These are phyloP conservation scores for Pelvicachromis taeniatus DNA, from an alignment of 2,113 vertebrate species.

Conservation along the genomic window DNA sequence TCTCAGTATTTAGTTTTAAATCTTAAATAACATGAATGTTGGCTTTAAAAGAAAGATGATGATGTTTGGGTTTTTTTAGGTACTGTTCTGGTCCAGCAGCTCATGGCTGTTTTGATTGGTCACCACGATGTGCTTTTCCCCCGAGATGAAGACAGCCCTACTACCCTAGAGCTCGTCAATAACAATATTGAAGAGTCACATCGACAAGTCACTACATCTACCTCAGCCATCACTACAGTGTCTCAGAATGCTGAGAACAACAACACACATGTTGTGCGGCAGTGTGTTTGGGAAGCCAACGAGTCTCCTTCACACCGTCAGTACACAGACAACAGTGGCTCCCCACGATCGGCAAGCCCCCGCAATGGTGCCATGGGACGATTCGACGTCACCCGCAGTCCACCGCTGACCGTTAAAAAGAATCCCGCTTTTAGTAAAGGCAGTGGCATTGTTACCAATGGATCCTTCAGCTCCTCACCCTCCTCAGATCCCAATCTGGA, in stretches of 20 bases:
- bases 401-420: constrained; percentile 88
- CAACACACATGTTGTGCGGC: constrained; percentile 71
- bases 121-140: constrained; percentile 86
- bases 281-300: constrained; percentile 85
- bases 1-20: neutral
- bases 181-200: constrained; percentile 81
- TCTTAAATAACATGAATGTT: neutral
- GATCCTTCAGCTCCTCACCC: constrained; percentile 92
- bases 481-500: constrained; percentile 73
- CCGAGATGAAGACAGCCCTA: constrained; percentile 72
- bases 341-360: constrained; percentile 83
- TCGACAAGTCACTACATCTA: constrained; percentile 53
- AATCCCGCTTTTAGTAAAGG: constrained; percentile 95
- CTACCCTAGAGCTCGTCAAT: constrained; percentile 74
- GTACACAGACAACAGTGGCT: constrained; percentile 73
- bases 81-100: constrained; percentile 91
- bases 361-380: constrained; percentile 77
- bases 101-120: constrained; percentile 96
- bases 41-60: neutral
- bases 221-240: neutral
- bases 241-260: constrained; percentile 88
- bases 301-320: constrained; percentile 79
- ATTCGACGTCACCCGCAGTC: constrained; percentile 84
- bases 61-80: constrained; percentile 65
- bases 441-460: constrained; percentile 95